These are phyloP conservation scores for Helostoma temminkii DNA, from an alignment of 2,797 vertebrate genomes.

Conservation along the genomic window DNA sequence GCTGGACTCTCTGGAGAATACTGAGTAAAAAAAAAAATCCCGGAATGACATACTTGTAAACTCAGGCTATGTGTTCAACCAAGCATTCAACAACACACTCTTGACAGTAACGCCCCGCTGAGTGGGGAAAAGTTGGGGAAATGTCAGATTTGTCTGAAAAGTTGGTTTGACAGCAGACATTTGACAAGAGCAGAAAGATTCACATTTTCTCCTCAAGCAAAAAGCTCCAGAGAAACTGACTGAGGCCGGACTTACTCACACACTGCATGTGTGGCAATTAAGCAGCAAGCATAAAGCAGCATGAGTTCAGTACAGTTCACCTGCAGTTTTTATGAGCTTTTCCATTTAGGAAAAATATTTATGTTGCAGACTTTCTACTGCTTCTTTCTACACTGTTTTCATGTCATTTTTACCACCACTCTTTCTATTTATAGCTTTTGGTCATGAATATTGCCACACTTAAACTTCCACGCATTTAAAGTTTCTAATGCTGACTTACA, in stretches of 20 bases:
- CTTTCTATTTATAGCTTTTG: too few species aligned
- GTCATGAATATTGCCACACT: too few species aligned
- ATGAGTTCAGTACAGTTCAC: background rate
- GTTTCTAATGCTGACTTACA: too few species aligned
- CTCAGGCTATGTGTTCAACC: slow-evolving; percentile 30
- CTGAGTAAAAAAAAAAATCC: slow-evolving; percentile 25
- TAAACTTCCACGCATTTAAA: too few species aligned
- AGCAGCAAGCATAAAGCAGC: slow-evolving; percentile 10
- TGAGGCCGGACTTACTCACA: slow-evolving; percentile 13
- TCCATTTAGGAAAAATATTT: background rate
- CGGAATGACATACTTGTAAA: slow-evolving; percentile 19
- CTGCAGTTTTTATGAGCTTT: background rate
- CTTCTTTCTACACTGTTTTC: too few species aligned
- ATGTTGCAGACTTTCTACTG: rapidly evolving
- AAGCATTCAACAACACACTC: slow-evolving; percentile 36
- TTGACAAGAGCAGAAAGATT: slow-evolving; percentile 33
- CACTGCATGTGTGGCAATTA: slow-evolving; percentile 5
- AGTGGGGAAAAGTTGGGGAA: slow-evolving; percentile 53
- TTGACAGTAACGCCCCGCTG: slow-evolving; percentile 19
- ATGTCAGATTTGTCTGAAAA: slow-evolving; percentile 66
- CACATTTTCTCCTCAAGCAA: slow-evolving; percentile 37
- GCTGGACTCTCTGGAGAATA: slow-evolving; percentile 32
- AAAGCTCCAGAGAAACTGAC: slow-evolving; percentile 33
- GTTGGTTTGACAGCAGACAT: slow-evolving; percentile 53
- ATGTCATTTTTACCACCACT: too few species aligned